phyloP scores from a whole-genome alignment of 2,113 vertebrate species.

The Oenanthe melanoleuca region DNA sequence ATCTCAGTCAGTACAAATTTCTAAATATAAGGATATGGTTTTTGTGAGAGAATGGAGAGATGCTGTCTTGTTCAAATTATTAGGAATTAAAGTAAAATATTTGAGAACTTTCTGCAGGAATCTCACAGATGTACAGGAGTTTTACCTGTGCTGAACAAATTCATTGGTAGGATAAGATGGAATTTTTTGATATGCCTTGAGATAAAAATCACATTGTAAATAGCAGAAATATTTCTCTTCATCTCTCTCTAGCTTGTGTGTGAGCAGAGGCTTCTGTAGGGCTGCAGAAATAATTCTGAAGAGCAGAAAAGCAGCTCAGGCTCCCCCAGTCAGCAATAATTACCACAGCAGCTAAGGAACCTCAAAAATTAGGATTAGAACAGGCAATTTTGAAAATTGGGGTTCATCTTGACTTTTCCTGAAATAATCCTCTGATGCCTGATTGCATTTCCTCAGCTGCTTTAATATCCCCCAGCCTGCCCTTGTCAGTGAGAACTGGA shows the following conservation, averaged over 20 bases:
- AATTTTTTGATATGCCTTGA: background rate
- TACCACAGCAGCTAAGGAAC: background rate
- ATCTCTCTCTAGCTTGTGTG: background rate
- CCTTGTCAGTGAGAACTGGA: background rate
- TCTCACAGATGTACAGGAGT: background rate
- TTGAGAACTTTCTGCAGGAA: background rate
- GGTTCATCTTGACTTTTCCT: background rate
- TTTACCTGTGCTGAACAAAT: background rate
- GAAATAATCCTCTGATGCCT: background rate
- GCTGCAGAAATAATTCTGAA: background rate
- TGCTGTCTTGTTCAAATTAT: background rate
- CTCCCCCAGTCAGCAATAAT: background rate
- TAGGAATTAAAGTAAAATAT: background rate
- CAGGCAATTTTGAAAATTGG: background rate
- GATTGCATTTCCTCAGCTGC: background rate
- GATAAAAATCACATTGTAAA: background rate
- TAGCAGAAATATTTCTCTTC: background rate
- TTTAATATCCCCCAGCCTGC: background rate
- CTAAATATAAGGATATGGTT: background rate
- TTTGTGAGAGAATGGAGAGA: background rate
- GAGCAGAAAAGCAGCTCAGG: background rate
- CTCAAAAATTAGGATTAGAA: background rate
- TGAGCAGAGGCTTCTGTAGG: background rate
- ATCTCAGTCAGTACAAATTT: background rate
- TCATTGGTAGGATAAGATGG: background rate